Evolutionary conservation across 2,113 vertebrate species (phyloP).

Genomic region (Antigone vipio): DNA sequence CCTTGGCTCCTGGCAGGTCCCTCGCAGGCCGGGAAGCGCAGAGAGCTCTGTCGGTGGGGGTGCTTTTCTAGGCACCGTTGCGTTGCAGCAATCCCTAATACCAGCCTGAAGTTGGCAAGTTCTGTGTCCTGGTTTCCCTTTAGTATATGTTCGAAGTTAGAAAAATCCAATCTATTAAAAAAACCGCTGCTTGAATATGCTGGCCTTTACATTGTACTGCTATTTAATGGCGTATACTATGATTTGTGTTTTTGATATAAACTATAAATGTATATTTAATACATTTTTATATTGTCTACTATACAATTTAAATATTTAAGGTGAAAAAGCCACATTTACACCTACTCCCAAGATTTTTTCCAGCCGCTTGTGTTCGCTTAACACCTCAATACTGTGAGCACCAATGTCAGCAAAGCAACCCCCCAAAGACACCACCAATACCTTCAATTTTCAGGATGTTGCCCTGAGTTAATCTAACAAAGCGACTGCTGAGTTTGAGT

Average conservation of each 20-base stretch:
- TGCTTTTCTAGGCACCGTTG: no score
- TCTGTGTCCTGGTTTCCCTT: no score
- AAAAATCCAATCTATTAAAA: no score
- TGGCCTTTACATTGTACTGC: background rate
- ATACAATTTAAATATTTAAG: background rate
- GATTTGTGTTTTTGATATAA: no score
- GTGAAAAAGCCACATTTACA: background rate
- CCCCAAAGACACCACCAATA: background rate
- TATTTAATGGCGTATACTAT: background rate
- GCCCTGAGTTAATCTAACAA: background rate
- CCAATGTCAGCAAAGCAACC: no score
- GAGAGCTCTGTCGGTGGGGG: rapidly evolving
- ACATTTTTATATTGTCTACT: background rate
- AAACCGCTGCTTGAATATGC: no score
- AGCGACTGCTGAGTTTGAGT: background rate
- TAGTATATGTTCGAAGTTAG: no score
- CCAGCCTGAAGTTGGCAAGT: rapidly evolving
- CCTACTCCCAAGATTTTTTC: background rate
- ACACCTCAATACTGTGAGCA: background rate
- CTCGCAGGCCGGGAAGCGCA: rapidly evolving
- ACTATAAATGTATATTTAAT: no score
- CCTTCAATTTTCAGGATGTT: background rate
- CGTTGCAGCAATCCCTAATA: rapidly evolving
- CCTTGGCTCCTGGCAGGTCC: no score
- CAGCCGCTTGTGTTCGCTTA: background rate